A percentile compares a stretch with the other conserved stretches of the same genome.
Evolutionary conservation across 2,888 invertebrate species (phyloP).

Genomic region (Tineola bisselliella): DNA sequence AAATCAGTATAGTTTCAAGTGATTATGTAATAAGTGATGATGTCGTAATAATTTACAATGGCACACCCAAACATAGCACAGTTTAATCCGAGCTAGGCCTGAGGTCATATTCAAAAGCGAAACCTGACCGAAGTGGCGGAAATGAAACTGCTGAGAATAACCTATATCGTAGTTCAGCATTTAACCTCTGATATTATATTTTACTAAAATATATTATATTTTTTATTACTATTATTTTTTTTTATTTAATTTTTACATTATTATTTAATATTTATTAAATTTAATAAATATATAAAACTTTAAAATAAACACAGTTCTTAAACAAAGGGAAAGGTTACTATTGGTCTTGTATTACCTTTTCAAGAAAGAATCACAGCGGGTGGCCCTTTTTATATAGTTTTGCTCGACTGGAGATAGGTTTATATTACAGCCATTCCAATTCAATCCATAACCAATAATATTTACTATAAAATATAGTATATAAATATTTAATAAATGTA

Average conservation of each 20-base stretch:
- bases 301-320: not conserved
- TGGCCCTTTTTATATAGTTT: not conserved
- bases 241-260: too few relatives aligned
- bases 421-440: not conserved
- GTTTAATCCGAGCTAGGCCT: not conserved
- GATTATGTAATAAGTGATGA: not conserved
- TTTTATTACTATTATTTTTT: too few relatives aligned
- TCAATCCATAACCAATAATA: not conserved
- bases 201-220: too few relatives aligned
- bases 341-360: not conserved
- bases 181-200: not conserved
- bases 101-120: not conserved
- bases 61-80: not conserved
- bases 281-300: not conserved
- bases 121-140: not conserved
- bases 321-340: not conserved
- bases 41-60: not conserved
- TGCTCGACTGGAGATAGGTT: not conserved
- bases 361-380: not conserved
- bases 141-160: not conserved
- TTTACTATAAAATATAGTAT: not conserved
- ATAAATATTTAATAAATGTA: too few relatives aligned
- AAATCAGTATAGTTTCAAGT: too few relatives aligned
- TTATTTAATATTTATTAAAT: too few relatives aligned
- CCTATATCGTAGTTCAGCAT: too few relatives aligned